Evolutionary conservation across 2,113 vertebrate genomes (phyloP).

Genomic region (Ceyx margarethae): DNA sequence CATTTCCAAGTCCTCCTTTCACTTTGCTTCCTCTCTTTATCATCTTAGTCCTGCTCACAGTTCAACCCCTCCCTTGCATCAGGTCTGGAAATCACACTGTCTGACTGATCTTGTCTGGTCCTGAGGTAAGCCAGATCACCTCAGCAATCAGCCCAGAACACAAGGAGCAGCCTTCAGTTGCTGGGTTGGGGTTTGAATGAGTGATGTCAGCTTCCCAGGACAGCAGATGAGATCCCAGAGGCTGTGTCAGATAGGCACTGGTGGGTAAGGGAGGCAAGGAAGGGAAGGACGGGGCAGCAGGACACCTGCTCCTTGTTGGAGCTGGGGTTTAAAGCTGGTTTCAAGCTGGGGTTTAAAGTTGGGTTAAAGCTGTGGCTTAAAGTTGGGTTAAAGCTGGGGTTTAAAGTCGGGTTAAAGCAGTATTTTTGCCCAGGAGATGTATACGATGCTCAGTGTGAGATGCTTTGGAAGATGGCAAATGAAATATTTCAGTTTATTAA

Average conservation of each 20-base stretch:
- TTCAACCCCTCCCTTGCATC: not conserved
- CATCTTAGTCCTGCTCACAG: not conserved
- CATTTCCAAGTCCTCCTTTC: not conserved
- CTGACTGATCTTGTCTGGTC: not conserved
- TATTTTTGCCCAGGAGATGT: not conserved
- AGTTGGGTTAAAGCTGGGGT: not conserved
- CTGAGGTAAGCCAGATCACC: not conserved
- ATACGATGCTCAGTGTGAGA: not conserved
- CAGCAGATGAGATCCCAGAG: not conserved
- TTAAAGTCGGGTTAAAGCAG: not conserved
- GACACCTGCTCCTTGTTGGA: not conserved
- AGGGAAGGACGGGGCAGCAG: not conserved
- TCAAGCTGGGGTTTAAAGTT: not conserved
- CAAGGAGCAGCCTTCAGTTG: not conserved
- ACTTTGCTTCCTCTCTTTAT: not conserved
- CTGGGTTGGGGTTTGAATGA: not conserved
- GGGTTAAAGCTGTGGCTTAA: not conserved
- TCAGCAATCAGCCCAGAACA: not conserved
- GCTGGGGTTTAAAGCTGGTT: not conserved
- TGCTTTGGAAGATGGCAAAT: not conserved
- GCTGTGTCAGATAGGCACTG: not conserved
- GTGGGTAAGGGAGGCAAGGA: not conserved
- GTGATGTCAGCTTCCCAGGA: not conserved
- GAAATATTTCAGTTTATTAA: not conserved
- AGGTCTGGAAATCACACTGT: not conserved